Base-by-base conservation (phyloP, 2,797 vertebrate genomes). In the Cirrhinus molitorella region DNA sequence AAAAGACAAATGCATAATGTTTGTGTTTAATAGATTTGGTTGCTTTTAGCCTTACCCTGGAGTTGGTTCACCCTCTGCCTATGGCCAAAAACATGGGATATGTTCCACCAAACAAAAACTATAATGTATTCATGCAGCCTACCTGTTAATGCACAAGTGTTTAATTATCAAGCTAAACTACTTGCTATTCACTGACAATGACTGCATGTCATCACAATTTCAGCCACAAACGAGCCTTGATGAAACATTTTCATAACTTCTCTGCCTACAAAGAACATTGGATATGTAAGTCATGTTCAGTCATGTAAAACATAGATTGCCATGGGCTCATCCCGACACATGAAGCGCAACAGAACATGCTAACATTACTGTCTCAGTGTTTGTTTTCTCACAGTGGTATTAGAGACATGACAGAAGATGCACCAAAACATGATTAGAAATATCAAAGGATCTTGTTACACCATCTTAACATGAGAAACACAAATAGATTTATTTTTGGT, bases 361-460 rank as follows among this genome's bases (percentile, higher is more conserved):
- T 17, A 14, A 49, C 61, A 80, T 70, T 59, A 59, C 37, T 49
- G 5, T 14, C 21, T 34, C 68, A 49, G 12, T 61, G 13, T 59
- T 43, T 45, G 25, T 34, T 53, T 53, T 67, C 21, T 67, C 77
- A 37, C 23, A 61, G 25, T 17, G 13, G 8, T 23, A 61, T 49
- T 72, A 49, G 19, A 23, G 13, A 72, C 31, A 61, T 59, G 13
- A 31, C 79, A 71, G 67, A 14, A 5, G 28, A 72, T 71, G 19
- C 53, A 71, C 57, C 40, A 37, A 61, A 80, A 72, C 67, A 81
- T 61, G 79, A 71, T 80, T 61, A 72, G 25, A 81, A 72, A 81
- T 72, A 81, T 61, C 53, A 81, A 72, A 81, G 25, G 67, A 81
- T 72, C 68, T 72, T 81, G 79, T 81, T 81, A 49, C 34, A 72